These are phyloP conservation scores for Darevskia nairensis DNA, from an alignment of 2,797 vertebrate species.

Conservation along the genomic window DNA sequence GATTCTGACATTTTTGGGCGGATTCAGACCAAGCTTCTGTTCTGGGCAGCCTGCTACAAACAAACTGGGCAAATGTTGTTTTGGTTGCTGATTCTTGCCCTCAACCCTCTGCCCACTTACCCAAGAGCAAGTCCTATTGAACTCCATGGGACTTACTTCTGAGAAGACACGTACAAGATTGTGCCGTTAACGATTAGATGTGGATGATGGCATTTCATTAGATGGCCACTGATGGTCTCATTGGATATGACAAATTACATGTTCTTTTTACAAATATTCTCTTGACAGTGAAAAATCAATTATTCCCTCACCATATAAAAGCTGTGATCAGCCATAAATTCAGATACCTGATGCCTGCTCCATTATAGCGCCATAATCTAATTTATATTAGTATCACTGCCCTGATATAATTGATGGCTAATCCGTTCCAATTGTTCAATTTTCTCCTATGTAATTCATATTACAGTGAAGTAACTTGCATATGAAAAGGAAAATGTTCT, in stretches of 20 bases:
- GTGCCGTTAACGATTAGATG: not conserved
- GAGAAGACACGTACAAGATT: not conserved
- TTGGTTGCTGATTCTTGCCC: not conserved
- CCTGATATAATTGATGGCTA: conserved; percentile 37
- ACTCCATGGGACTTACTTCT: too few species aligned
- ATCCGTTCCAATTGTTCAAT: conserved; percentile 17
- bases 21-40: not conserved
- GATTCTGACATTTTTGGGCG: not conserved
- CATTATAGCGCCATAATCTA: conserved; percentile 2
- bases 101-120: too few species aligned
- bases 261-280: not conserved
- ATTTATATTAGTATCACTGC: conserved; percentile 22
- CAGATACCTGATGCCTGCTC: conserved; percentile 4
- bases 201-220: rapidly evolving
- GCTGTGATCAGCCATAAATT: not conserved
- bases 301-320: not conserved
- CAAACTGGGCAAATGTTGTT: not conserved
- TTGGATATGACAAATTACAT: not conserved
- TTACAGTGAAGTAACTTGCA: conserved; percentile 27
- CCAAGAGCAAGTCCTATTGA: too few species aligned
- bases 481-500: not conserved
- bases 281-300: not conserved
- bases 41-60: not conserved
- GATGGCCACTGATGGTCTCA: not conserved
- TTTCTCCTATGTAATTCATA: conserved; percentile 32